phyloP scores from a whole-genome alignment of 2,113 vertebrate genomes.

The Pyrgilauda ruficollis region DNA sequence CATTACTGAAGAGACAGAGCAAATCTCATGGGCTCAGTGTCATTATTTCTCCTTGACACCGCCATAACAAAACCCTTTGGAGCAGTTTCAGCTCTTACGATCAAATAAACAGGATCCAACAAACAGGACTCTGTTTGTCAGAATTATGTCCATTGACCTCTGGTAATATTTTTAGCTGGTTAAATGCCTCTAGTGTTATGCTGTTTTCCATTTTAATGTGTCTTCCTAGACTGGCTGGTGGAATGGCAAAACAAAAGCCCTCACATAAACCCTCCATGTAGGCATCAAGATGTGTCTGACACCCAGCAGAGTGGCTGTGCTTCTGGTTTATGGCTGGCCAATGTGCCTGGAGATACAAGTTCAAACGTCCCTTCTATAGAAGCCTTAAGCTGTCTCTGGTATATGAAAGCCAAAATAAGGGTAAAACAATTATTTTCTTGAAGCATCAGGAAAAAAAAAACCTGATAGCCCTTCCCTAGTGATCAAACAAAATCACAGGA shows the following conservation, averaged over 20 bases:
- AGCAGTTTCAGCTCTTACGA: background rate
- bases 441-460: background rate
- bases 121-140: background rate
- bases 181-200: background rate
- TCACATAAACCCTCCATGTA: background rate
- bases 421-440: background rate
- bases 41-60: background rate
- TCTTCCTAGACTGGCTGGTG: background rate
- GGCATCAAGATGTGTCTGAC: background rate
- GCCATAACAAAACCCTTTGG: background rate
- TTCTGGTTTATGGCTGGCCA: background rate
- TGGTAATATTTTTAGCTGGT: constrained; percentile 39
- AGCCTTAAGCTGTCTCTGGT: background rate
- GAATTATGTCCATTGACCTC: background rate
- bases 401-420: background rate
- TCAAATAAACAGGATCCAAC: background rate
- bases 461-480: background rate
- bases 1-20: background rate
- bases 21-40: background rate
- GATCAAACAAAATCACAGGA: background rate
- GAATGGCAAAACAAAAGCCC: constrained; percentile 29
- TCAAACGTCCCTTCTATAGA: background rate
- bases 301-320: background rate
- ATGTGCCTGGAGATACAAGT: background rate
- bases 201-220: background rate